Evolutionary conservation across 2,113 vertebrate species (phyloP), one percentile per base, ranked within the genome.

Genomic region (Formicarius rufipectus): DNA sequence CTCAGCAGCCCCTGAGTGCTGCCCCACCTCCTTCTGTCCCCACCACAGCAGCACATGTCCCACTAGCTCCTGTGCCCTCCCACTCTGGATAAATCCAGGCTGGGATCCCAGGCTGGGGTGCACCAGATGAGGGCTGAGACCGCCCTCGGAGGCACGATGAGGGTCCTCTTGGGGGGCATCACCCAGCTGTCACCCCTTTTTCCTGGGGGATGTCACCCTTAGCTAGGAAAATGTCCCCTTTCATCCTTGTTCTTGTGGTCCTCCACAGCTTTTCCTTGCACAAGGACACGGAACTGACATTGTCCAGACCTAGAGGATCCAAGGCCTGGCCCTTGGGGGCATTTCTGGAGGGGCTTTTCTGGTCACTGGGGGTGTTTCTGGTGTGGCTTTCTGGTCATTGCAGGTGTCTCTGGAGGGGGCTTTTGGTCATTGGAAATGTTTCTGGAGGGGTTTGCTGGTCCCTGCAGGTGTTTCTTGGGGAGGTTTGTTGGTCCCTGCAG

Each of bases 211-310:
- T 25, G 33, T 8, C 21, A 27, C 42, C 5, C 5, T 42, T 4
- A 31, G 4, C n/a, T 0, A 28, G 27, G 44, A 50, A 67, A 24
- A n/a, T 6, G 14, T 56, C 16, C 58, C 25, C 1, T 55, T 28
- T 68, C 63, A 9, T 6, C 12, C 12, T 18, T n/a, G 9, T 28
- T 75, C 24, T 77, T 44, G 64, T 74, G 50, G 9, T 18, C 15
- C 18, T 10, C 6, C 9, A 20, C 0, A 0, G 24, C 28, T 9
- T 39, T 9, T 69, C 21, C 77, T 53, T 18, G 53, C 55, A 30
- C 0, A 2, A 33, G n/a, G 59, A 33, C n/a, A 6, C 28, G 3
- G 45, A 20, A 9, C 10, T 0, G 0, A 5, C 5, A n/a, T 2
- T 76, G 6, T 35, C 52, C 15, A 17, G 52, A 7, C 39, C 35